These are phyloP conservation scores for Blomia tropicalis DNA, from an alignment of 2,888 invertebrate species.

Conservation along the genomic window DNA sequence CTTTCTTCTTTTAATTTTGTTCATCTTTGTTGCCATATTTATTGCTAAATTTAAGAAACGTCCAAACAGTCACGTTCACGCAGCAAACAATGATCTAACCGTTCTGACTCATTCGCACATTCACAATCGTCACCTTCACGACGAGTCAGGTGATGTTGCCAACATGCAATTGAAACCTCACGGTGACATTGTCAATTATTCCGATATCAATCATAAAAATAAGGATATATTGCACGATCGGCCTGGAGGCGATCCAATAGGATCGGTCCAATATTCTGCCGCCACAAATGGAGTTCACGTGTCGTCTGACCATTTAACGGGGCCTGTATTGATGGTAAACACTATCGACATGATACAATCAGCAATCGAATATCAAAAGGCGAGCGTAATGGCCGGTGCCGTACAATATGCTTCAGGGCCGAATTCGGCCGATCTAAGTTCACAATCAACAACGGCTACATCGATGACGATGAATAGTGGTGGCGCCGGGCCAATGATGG, in stretches of 20 bases:
- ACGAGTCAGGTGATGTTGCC: neutral
- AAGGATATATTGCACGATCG: no score
- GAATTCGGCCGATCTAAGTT: neutral
- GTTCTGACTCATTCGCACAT: neutral
- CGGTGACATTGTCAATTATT: neutral
- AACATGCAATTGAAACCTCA: neutral
- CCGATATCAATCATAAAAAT: neutral
- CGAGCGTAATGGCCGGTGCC: neutral
- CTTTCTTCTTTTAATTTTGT: neutral
- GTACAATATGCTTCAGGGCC: no score
- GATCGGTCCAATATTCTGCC: neutral
- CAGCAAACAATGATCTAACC: neutral
- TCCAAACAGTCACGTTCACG: no score
- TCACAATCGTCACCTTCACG: neutral
- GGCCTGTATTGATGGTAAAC: neutral
- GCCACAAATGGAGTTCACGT: neutral
- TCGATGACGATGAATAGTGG: constrained; percentile 9
- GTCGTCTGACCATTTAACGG: no score
- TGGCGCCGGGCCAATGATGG: no score
- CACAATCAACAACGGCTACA: constrained; percentile 15
- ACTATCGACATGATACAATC: neutral
- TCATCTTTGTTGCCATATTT: neutral
- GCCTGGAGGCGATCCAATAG: neutral
- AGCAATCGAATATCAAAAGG: neutral
- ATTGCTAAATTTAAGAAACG: neutral